Conservation (phyloP, 2,888 invertebrate species). For the Seira ritae region DNA sequence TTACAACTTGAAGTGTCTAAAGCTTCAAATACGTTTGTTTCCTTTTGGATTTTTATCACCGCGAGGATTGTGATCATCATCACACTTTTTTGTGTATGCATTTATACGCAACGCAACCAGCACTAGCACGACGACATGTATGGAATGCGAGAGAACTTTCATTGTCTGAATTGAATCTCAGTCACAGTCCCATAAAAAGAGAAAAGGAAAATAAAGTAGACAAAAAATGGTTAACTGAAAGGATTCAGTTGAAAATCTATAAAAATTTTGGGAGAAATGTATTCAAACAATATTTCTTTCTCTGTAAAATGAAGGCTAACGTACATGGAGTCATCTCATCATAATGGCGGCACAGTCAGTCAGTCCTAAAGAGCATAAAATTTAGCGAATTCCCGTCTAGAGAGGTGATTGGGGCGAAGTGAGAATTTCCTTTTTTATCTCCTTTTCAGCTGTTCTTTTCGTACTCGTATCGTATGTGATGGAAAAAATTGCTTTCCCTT, state of each 20-base stretch:
- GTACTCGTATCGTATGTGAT: too few relatives aligned
- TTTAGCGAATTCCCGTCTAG: too few relatives aligned
- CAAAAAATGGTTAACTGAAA: constrained; percentile 4
- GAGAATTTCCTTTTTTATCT: too few relatives aligned
- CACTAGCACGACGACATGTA: too few relatives aligned
- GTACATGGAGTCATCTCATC: neutral
- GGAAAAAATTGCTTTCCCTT: too few relatives aligned
- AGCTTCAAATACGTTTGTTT: constrained; percentile 1
- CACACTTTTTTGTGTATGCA: constrained; percentile 18
- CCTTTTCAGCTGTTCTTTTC: too few relatives aligned
- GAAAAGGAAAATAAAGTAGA: neutral
- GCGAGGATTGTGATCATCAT: constrained; percentile 12
- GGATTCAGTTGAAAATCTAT: constrained; percentile 1
- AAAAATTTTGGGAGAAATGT: too few relatives aligned
- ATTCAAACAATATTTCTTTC: neutral
- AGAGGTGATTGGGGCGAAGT: too few relatives aligned
- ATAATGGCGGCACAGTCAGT: too few relatives aligned
- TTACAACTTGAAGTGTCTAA: constrained; percentile 18
- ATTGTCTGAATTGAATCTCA: constrained; percentile 11
- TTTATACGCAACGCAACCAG: neutral
- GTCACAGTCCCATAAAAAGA: neutral
- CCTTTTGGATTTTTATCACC: neutral
- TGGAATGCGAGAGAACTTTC: neutral
- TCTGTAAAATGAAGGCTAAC: neutral
- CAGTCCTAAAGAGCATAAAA: neutral